These are phyloP conservation scores for Galleria mellonella DNA, from an alignment of 1,140 invertebrate species.

Conservation along the genomic window DNA sequence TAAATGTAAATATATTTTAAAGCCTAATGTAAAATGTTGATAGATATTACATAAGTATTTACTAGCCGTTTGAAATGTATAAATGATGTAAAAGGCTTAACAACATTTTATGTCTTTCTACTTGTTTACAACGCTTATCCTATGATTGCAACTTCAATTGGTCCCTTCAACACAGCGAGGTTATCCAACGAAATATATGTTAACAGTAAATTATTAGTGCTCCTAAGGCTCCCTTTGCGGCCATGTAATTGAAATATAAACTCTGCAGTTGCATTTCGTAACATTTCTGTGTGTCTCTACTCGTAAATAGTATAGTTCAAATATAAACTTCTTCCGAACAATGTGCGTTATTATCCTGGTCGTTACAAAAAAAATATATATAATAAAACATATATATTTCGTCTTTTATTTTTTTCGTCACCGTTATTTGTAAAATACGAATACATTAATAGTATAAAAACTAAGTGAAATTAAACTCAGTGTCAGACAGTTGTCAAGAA, in stretches of 20 bases:
- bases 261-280: no score
- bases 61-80: slow-evolving; percentile 3
- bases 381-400: slow-evolving; percentile 31
- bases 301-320: slow-evolving; percentile 29
- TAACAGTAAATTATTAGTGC: no score
- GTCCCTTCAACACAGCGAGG: neutral
- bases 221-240: no score
- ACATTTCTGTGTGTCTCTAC: slow-evolving; percentile 23
- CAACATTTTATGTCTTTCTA: slow-evolving; percentile 12
- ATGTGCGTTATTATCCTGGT: slow-evolving; percentile 47
- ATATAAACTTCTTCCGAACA: slow-evolving; percentile 38
- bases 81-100: slow-evolving; percentile 1
- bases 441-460: no score
- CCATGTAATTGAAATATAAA: no score
- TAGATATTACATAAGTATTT: neutral
- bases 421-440: no score
- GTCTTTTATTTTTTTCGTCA: slow-evolving; percentile 25
- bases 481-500: no score
- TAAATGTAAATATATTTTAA: slow-evolving; percentile 26
- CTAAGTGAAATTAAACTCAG: no score
- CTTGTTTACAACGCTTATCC: slow-evolving; percentile 21
- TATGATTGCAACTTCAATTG: slow-evolving; percentile 23
- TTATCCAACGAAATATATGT: no score
- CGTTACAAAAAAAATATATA: slow-evolving; percentile 53
- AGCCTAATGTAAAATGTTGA: slow-evolving; percentile 8